A percentile compares a stretch with the other conserved stretches of the same genome.
Evolutionary conservation across 2,797 vertebrate species (phyloP).

Genomic region (Lutjanus campechanus): DNA sequence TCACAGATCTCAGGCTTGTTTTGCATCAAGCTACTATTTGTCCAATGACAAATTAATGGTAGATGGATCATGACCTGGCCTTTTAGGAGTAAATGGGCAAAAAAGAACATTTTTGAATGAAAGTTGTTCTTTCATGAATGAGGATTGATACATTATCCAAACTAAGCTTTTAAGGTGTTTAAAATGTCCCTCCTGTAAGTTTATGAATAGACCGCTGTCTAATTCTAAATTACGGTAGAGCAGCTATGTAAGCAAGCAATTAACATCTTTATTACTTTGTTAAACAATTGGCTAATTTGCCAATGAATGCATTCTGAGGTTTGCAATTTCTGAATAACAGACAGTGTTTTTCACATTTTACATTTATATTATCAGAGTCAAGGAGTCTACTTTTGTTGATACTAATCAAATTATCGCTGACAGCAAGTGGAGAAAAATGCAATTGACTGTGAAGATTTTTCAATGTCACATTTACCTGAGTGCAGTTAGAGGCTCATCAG

Average conservation of each 20-base stretch:
- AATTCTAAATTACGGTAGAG: neutral
- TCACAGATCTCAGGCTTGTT: neutral
- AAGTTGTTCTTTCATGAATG: neutral
- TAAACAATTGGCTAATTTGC: slow-evolving; percentile 5
- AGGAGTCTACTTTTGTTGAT: neutral
- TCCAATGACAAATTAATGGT: too few relatives aligned
- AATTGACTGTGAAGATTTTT: neutral
- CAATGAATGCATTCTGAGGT: neutral
- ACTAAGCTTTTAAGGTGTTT: neutral
- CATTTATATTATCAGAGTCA: neutral
- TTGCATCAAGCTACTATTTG: neutral
- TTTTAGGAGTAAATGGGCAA: slow-evolving; percentile 6
- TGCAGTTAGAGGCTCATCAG: neutral
- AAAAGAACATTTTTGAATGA: neutral
- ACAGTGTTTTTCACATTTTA: neutral
- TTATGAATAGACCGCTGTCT: neutral
- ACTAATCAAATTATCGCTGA: slow-evolving; percentile 2
- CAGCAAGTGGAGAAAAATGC: neutral
- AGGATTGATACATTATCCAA: neutral
- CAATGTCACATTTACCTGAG: slow-evolving; percentile 23
- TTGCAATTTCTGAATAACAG: neutral
- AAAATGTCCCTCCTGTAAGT: neutral
- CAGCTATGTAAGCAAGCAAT: neutral
- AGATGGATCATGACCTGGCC: neutral
- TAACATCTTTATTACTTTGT: slow-evolving; percentile 1